phyloP scores from a whole-genome alignment of 2,797 vertebrate species.

The Manis pentadactyla region DNA sequence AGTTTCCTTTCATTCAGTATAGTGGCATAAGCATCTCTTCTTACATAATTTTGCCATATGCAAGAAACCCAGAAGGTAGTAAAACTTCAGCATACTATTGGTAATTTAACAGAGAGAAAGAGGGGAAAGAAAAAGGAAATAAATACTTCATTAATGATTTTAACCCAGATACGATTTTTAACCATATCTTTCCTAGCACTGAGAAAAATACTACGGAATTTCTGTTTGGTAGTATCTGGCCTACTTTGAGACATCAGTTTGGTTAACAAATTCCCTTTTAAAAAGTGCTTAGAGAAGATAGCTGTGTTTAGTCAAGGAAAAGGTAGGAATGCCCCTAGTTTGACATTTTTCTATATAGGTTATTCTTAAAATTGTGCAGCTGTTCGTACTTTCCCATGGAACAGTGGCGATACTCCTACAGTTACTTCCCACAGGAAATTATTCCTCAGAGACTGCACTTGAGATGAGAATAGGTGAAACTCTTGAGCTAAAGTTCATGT shows the following conservation, averaged over 20 bases:
- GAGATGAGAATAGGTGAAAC: slow-evolving; percentile 59
- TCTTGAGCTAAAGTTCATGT: slow-evolving; percentile 54
- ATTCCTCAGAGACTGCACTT: slow-evolving; percentile 68
- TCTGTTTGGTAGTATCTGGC: not conserved
- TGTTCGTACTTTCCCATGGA: slow-evolving; percentile 74
- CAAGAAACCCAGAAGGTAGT: slow-evolving; percentile 32
- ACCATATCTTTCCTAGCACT: slow-evolving; percentile 57
- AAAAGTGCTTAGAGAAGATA: slow-evolving; percentile 59
- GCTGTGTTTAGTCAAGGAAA: slow-evolving; percentile 66
- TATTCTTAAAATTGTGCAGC: slow-evolving; percentile 75
- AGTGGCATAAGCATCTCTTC: slow-evolving; percentile 20
- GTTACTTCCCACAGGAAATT: slow-evolving; percentile 80
- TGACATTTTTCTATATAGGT: slow-evolving; percentile 71
- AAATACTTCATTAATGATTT: slow-evolving; percentile 52
- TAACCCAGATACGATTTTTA: slow-evolving; percentile 73
- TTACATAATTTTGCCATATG: slow-evolving; percentile 43
- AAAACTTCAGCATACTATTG: slow-evolving; percentile 27
- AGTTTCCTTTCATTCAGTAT: not conserved
- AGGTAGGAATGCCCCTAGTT: slow-evolving; percentile 60
- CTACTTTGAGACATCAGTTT: slow-evolving; percentile 43
- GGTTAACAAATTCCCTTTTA: slow-evolving; percentile 66
- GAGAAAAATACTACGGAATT: slow-evolving; percentile 65
- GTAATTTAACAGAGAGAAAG: not conserved
- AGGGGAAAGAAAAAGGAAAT: slow-evolving; percentile 11
- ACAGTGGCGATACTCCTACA: slow-evolving; percentile 57